Percentiles rank a stretch among this genome's conserved stretches.
Evolutionary conservation across 2,888 invertebrate genomes (phyloP).

Genomic region (Marronus borbonicus): DNA sequence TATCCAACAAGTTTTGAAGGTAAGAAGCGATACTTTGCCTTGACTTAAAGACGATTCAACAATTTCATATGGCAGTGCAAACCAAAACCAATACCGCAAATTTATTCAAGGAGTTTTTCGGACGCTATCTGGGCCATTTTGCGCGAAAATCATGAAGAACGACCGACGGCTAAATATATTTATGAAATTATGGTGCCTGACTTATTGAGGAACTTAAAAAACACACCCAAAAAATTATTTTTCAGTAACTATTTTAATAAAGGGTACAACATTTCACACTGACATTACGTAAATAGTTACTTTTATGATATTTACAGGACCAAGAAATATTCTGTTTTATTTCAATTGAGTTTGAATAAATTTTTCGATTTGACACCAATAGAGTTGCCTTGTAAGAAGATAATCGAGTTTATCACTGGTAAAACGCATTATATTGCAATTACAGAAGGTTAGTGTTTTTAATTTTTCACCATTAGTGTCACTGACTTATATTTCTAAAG

Average conservation of each 20-base stretch:
- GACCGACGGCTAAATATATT: slow-evolving; percentile 78
- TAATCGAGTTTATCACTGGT: slow-evolving; percentile 73
- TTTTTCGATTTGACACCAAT: slow-evolving; percentile 73
- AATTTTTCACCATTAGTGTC: slow-evolving; percentile 46
- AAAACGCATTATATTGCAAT: slow-evolving; percentile 75
- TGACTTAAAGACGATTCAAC: slow-evolving; percentile 19
- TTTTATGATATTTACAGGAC: slow-evolving; percentile 49
- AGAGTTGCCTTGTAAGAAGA: slow-evolving; percentile 73
- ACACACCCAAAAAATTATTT: slow-evolving; percentile 49
- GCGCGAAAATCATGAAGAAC: slow-evolving; percentile 74
- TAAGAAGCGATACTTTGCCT: slow-evolving; percentile 59
- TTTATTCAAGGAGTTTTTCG: slow-evolving; percentile 77
- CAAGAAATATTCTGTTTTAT: slow-evolving; percentile 71
- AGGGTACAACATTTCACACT: slow-evolving; percentile 16
- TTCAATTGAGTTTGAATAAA: slow-evolving; percentile 73
- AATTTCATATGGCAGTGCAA: slow-evolving; percentile 72
- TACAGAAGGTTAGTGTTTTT: slow-evolving; percentile 69
- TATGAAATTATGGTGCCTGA: slow-evolving; percentile 73
- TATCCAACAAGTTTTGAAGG: slow-evolving; percentile 82
- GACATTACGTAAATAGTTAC: too few relatives aligned
- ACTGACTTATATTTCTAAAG: slow-evolving; percentile 61
- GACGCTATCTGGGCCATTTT: slow-evolving; percentile 77
- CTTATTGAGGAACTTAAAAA: slow-evolving; percentile 62
- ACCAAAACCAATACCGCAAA: slow-evolving; percentile 78
- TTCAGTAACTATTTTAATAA: slow-evolving; percentile 44